Conservation (phyloP, 2,113 vertebrate genomes). For the Halcyon malimbica region DNA sequence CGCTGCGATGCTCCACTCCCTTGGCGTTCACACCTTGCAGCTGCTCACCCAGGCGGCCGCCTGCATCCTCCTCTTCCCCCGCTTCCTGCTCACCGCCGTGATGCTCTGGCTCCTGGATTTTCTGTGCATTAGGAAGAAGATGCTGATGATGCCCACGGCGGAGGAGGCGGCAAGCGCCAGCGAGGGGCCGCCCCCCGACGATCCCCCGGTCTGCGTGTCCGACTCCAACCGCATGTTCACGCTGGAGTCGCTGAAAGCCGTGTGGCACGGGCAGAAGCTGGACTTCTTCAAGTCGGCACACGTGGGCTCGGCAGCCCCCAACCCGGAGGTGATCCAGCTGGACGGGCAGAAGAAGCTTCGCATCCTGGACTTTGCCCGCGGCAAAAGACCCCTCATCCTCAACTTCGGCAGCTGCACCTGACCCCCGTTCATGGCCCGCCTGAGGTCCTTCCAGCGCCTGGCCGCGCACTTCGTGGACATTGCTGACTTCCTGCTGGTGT, state of each 20-base stretch:
- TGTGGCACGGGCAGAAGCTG: slow-evolving; percentile 97
- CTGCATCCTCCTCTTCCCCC: slow-evolving; percentile 93
- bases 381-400: slow-evolving; percentile 90
- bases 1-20: slow-evolving; percentile 86
- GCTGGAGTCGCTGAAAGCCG: slow-evolving; percentile 91
- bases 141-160: slow-evolving; percentile 83
- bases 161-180: slow-evolving; percentile 44
- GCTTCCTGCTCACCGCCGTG: slow-evolving; percentile 92
- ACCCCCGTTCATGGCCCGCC: slow-evolving; percentile 99
- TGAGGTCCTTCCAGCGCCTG: slow-evolving; percentile 93
- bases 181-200: slow-evolving; percentile 80
- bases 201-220: slow-evolving; percentile 93
- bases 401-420: slow-evolving; percentile 99
- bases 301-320: slow-evolving; percentile 88
- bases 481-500: slow-evolving; percentile 95
- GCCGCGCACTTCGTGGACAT: slow-evolving; percentile 90
- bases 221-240: slow-evolving; percentile 97
- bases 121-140: slow-evolving; percentile 91
- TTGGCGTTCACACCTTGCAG: slow-evolving; percentile 85
- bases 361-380: slow-evolving; percentile 90
- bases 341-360: slow-evolving; percentile 80
- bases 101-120: slow-evolving; percentile 97
- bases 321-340: slow-evolving; percentile 92
- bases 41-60: slow-evolving; percentile 89
- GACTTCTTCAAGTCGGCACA: slow-evolving; percentile 96